phyloP scores from a whole-genome alignment of 2,113 vertebrate genomes.

The Echinops telfairi region DNA sequence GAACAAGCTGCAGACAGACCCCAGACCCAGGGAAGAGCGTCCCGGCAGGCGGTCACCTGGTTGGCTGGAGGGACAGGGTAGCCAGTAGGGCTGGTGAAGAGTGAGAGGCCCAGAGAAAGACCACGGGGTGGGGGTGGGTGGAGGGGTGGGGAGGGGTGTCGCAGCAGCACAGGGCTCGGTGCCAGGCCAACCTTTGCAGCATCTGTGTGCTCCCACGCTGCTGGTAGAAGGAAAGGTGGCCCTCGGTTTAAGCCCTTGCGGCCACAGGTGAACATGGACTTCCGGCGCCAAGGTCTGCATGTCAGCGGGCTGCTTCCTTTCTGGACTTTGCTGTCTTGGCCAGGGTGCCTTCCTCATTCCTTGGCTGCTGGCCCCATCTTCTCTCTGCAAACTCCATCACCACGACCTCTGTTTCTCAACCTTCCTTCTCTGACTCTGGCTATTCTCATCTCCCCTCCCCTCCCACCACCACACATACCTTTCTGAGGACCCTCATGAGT shows the following conservation, averaged over 20 bases:
- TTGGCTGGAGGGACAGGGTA: background rate
- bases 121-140: background rate
- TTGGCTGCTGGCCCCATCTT: background rate
- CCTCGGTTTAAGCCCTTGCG: no score
- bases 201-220: background rate
- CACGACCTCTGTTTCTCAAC: accelerated
- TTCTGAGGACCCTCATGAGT: background rate
- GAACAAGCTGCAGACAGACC: no score
- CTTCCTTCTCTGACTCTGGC: background rate
- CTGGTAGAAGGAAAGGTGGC: background rate
- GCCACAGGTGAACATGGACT: background rate
- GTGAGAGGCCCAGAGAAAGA: accelerated
- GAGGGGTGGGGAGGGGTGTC: accelerated
- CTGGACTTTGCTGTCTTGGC: background rate
- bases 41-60: background rate
- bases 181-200: background rate
- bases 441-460: background rate
- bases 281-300: background rate
- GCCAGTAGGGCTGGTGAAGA: background rate
- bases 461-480: no score
- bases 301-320: background rate
- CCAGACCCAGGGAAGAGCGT: background rate
- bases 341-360: background rate
- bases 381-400: background rate
- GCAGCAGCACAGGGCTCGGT: no score